Evolutionary conservation across 35 echinoderm and acorn worm species (phyloP).

Genomic region (Ophiothrix spiculata): DNA sequence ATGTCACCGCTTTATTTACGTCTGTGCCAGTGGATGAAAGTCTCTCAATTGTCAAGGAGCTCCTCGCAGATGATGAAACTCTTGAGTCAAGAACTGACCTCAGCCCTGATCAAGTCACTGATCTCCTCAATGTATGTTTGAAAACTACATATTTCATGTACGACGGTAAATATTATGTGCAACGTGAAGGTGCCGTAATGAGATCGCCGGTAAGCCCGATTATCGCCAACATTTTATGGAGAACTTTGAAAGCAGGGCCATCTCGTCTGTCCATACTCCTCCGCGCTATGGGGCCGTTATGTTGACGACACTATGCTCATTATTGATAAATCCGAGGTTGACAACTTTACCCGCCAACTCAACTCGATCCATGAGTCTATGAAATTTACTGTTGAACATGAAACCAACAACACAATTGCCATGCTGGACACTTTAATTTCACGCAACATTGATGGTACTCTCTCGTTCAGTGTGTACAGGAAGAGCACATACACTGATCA

Average conservation of each 20-base stretch:
- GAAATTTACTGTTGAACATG: slow-evolving; percentile 10
- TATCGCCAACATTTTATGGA: neutral
- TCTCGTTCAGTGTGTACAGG: neutral
- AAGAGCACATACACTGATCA: slow-evolving; percentile 30
- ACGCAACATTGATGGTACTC: neutral
- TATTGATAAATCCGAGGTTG: too few species aligned
- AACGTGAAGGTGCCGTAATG: neutral
- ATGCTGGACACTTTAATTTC: neutral
- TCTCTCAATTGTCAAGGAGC: neutral
- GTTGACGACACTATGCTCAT: too few species aligned
- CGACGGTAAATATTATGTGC: neutral
- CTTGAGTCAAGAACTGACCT: neutral
- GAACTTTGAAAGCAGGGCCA: neutral
- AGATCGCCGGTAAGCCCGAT: neutral
- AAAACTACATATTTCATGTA: neutral
- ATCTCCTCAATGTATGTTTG: neutral
- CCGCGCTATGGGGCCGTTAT: neutral
- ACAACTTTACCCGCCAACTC: too few species aligned
- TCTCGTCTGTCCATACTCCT: neutral
- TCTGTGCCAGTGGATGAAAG: neutral
- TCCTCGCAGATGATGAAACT: neutral
- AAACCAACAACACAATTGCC: neutral
- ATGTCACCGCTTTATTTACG: neutral
- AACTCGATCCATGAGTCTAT: neutral
- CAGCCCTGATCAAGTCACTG: neutral